Evolutionary conservation across 2,888 invertebrate species (phyloP).

Genomic region (Podotricha telesiphe): DNA sequence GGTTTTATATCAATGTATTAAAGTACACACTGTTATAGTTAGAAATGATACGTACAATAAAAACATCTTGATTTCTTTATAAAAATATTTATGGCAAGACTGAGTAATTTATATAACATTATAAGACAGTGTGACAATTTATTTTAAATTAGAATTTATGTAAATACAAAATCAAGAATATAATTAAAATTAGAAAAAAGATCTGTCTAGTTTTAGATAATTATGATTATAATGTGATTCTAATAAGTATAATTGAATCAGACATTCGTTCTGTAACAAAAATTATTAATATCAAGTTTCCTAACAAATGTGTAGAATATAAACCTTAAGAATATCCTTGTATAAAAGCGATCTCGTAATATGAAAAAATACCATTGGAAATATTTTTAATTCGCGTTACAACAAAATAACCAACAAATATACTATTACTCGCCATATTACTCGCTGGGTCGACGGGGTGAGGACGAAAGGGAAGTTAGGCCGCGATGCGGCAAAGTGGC

Average conservation of each 20-base stretch:
- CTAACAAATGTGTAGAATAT: not conserved
- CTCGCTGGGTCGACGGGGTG: conserved; percentile 22
- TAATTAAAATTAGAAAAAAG: not conserved
- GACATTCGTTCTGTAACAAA: too few species aligned
- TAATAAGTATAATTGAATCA: too few species aligned
- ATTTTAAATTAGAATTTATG: not conserved
- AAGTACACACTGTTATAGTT: too few species aligned
- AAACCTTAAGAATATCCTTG: not conserved
- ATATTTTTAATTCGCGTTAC: conserved; percentile 17
- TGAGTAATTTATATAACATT: conserved; percentile 13
- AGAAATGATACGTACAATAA: too few species aligned
- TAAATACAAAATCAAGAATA: not conserved
- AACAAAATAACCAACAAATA: conserved; percentile 20
- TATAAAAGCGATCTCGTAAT: not conserved
- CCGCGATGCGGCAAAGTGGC: conserved; percentile 23
- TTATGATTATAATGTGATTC: too few species aligned
- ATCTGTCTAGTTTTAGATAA: not conserved
- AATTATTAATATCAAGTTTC: too few species aligned
- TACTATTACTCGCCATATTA: conserved; percentile 17
- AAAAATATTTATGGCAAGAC: too few species aligned
- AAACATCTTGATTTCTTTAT: too few species aligned
- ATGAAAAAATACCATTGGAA: conserved; percentile 13
- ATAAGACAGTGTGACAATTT: not conserved
- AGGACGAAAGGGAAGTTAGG: conserved; percentile 23
- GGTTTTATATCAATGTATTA: too few species aligned